These are phyloP conservation scores for Brienomyrus brachyistius DNA, from an alignment of 2,113 vertebrate genomes.

Conservation along the genomic window DNA sequence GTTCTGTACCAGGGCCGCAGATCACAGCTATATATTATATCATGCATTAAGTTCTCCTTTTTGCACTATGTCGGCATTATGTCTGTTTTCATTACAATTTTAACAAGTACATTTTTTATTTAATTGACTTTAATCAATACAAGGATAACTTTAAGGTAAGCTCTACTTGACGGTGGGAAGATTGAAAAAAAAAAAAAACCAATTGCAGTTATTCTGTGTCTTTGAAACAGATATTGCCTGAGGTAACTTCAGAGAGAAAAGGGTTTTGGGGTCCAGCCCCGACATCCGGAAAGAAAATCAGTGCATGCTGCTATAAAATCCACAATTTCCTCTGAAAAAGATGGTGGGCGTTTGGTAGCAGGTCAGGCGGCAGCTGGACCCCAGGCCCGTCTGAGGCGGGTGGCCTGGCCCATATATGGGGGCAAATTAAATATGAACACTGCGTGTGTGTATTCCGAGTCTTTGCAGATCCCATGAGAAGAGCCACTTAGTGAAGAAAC, in stretches of 20 bases:
- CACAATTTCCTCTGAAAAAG: neutral
- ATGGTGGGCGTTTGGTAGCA: neutral
- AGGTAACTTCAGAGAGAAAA: neutral
- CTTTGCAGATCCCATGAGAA: constrained; percentile 35
- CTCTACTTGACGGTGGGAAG: neutral
- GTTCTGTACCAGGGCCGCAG: neutral
- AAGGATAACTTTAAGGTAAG: neutral
- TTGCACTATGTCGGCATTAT: neutral
- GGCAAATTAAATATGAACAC: neutral
- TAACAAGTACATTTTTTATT: neutral
- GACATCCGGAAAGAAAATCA: neutral
- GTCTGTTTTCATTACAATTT: neutral
- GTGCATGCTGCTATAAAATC: neutral
- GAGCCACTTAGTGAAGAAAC: constrained; percentile 34
- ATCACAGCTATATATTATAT: neutral
- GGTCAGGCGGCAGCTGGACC: neutral
- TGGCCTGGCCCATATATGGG: neutral
- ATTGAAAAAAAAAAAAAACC: neutral
- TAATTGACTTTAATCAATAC: neutral
- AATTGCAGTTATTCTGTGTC: constrained; percentile 7
- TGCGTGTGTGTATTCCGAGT: constrained; percentile 21
- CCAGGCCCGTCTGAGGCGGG: neutral
- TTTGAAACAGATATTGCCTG: neutral
- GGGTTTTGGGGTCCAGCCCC: neutral
- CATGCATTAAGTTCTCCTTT: neutral